These are phyloP conservation scores for Perccottus glenii DNA, from an alignment of 2,113 vertebrate genomes.

Conservation along the genomic window DNA sequence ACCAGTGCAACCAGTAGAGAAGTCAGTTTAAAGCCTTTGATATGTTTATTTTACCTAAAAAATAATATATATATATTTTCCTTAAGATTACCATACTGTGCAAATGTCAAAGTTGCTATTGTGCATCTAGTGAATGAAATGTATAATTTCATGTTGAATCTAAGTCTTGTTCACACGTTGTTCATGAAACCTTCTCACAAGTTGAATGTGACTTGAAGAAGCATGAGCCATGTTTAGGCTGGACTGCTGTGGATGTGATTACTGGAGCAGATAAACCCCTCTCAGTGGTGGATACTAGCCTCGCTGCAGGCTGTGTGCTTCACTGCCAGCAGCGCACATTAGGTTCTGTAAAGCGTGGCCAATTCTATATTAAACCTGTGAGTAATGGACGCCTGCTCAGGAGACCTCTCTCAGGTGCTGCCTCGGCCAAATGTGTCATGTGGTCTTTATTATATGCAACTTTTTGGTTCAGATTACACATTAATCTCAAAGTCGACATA, in stretches of 20 bases:
- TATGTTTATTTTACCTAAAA: too few species aligned
- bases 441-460: conserved; percentile 29
- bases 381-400: conserved; percentile 56
- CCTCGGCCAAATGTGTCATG: conserved; percentile 8
- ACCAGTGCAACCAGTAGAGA: too few species aligned
- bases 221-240: conserved; percentile 55
- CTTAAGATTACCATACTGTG: too few species aligned
- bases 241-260: conserved; percentile 70
- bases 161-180: conserved; percentile 35
- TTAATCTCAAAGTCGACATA: too few species aligned
- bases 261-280: conserved; percentile 63
- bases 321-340: conserved; percentile 58
- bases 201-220: conserved; percentile 31
- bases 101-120: too few species aligned
- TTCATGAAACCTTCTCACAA: not conserved
- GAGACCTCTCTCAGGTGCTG: conserved; percentile 19
- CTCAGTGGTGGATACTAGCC: conserved; percentile 60
- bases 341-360: conserved; percentile 52
- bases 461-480: too few species aligned
- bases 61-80: too few species aligned
- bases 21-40: too few species aligned
- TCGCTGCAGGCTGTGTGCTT: conserved; percentile 52
- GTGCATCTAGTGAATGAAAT: not conserved
- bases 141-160: conserved; percentile 34
- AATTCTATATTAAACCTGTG: conserved; percentile 54